Conservation (phyloP, 2,888 invertebrate genomes). For the Diarsia mendica region DNA sequence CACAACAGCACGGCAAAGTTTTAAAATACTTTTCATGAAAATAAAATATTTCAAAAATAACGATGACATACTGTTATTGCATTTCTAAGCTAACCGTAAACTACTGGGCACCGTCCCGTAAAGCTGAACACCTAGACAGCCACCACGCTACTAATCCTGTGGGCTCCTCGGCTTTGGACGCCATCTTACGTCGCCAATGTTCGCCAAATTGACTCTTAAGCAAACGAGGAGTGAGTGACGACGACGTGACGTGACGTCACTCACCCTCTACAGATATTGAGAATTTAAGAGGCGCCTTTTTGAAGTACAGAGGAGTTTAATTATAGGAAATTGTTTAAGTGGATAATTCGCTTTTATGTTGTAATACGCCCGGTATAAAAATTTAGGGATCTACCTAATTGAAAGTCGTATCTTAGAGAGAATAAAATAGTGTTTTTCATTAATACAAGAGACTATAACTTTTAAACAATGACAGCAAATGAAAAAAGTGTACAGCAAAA, state of each 20-base stretch:
- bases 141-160: not conserved
- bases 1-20: not conserved
- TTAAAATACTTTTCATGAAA: conserved; percentile 3
- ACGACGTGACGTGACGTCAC: conserved; percentile 1
- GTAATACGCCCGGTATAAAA: not conserved
- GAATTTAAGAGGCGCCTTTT: conserved; percentile 6
- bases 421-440: not conserved
- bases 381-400: not conserved
- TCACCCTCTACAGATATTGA: conserved; percentile 16
- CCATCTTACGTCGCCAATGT: conserved; percentile 8
- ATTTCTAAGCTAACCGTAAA: conserved; percentile 3
- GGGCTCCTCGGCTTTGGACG: conserved; percentile 1
- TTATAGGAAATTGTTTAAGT: conserved; percentile 5
- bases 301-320: conserved; percentile 9
- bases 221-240: conserved; percentile 20
- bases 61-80: conserved; percentile 40
- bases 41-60: conserved; percentile 16
- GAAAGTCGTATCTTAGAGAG: not conserved
- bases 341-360: conserved; percentile 23
- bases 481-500: not conserved
- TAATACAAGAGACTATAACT: not conserved
- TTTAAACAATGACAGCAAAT: not conserved
- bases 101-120: not conserved
- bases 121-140: conserved; percentile 23
- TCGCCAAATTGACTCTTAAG: conserved; percentile 33